Percentiles rank a stretch among this genome's conserved stretches.
Conservation (phyloP, 2,888 invertebrate genomes). For the Nomada lathburiana region DNA sequence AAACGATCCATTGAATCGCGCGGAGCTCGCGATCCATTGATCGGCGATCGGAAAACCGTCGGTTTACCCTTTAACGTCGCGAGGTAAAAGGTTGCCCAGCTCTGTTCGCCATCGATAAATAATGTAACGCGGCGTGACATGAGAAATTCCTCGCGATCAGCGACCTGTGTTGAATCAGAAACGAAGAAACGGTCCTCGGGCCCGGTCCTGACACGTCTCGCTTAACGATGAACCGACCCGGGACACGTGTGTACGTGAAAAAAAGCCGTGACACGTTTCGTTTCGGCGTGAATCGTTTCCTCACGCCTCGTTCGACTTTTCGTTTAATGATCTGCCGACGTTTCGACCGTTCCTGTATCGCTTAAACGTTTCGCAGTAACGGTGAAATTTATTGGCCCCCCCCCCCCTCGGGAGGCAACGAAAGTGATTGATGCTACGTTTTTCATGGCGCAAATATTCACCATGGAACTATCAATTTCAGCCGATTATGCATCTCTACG, state of each 20-base stretch:
- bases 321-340: neutral
- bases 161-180: slow-evolving; percentile 60
- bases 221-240: slow-evolving; percentile 38
- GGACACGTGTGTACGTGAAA: slow-evolving; percentile 24
- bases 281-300: neutral
- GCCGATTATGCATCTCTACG: slow-evolving; percentile 12
- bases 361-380: neutral
- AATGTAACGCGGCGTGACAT: slow-evolving; percentile 67
- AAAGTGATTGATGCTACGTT: slow-evolving; percentile 12
- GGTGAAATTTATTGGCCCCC: neutral
- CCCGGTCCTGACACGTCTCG: slow-evolving; percentile 39
- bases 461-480: slow-evolving; percentile 11
- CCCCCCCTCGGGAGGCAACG: neutral
- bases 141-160: slow-evolving; percentile 65
- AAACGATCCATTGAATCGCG: neutral
- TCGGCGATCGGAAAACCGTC: slow-evolving; percentile 46
- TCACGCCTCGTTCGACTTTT: neutral
- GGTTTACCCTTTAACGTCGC: slow-evolving; percentile 49
- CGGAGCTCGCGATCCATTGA: slow-evolving; percentile 28
- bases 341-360: neutral
- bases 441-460: neutral
- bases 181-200: slow-evolving; percentile 45
- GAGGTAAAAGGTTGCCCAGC: slow-evolving; percentile 59
- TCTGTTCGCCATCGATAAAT: slow-evolving; percentile 61
- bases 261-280: neutral